These are phyloP conservation scores for Latrodectus elegans DNA, from an alignment of 2,888 invertebrate genomes.

Conservation along the genomic window DNA sequence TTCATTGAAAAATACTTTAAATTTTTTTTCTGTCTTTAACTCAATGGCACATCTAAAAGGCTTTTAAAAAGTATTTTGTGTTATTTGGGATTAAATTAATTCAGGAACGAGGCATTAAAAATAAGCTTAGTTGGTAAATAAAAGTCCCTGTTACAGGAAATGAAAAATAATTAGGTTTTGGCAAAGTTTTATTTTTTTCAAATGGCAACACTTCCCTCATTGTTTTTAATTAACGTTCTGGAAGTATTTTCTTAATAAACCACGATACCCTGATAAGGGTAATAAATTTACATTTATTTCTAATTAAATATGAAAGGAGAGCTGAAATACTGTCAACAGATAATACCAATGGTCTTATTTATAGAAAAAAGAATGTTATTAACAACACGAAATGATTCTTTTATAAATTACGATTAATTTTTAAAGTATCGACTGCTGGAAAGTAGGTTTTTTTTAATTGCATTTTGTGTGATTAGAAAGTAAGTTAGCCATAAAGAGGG, in stretches of 20 bases:
- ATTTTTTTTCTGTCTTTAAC: background rate
- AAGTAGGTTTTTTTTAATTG: conserved; percentile 20
- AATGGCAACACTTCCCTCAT: background rate
- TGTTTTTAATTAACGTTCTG: conserved; percentile 50
- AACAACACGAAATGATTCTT: conserved; percentile 16
- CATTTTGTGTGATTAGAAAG: conserved; percentile 15
- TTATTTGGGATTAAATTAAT: conserved; percentile 32
- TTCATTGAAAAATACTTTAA: background rate
- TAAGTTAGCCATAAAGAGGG: conserved; percentile 19
- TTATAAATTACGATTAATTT: conserved; percentile 36
- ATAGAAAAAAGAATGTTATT: conserved; percentile 12
- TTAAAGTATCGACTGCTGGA: conserved; percentile 8
- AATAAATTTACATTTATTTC: conserved; percentile 53
- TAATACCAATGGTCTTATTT: conserved; percentile 18
- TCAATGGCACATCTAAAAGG: background rate
- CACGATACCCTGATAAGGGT: conserved; percentile 4
- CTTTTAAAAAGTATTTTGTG: conserved; percentile 10
- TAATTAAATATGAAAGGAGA: conserved; percentile 31
- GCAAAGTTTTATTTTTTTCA: background rate
- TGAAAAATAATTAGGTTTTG: conserved; percentile 36
- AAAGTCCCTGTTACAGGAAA: conserved; percentile 11
- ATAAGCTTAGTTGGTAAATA: background rate
- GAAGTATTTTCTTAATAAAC: conserved; percentile 26
- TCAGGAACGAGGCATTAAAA: conserved; percentile 11
- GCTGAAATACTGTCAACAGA: conserved; percentile 6